These are phyloP conservation scores for Nomada ferruginata DNA, from an alignment of 2,888 invertebrate species.

Conservation along the genomic window DNA sequence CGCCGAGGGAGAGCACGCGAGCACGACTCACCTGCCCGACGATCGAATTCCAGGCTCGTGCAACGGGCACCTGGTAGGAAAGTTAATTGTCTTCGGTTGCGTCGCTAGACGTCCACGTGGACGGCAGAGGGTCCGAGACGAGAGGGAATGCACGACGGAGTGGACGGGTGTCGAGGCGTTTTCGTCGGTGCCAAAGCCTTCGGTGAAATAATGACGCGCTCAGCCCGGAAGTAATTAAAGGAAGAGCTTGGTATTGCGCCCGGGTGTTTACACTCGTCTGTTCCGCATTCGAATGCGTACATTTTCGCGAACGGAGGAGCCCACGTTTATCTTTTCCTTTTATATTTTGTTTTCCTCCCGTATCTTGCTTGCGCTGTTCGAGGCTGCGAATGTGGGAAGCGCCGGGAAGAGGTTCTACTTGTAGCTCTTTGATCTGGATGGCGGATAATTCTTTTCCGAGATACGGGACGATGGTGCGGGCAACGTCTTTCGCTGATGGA, in stretches of 20 bases:
- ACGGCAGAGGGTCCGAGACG: too few species aligned
- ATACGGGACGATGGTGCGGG: not conserved
- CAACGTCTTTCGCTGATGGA: too few species aligned
- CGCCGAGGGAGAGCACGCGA: slow-evolving; percentile 63
- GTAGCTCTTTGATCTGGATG: not conserved
- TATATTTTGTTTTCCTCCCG: too few species aligned
- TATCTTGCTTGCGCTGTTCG: not conserved
- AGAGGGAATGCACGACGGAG: not conserved
- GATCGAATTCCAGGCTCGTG: slow-evolving; percentile 69
- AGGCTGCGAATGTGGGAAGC: not conserved
- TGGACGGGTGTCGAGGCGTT: slow-evolving; percentile 20
- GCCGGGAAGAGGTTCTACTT: not conserved
- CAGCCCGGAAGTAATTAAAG: slow-evolving; percentile 61
- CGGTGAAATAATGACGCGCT: slow-evolving; percentile 39
- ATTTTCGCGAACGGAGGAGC: slow-evolving; percentile 28
- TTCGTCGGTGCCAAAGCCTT: slow-evolving; percentile 41
- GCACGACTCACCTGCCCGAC: slow-evolving; percentile 65
- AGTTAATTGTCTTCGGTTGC: slow-evolving; percentile 61
- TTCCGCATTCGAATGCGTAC: slow-evolving; percentile 39
- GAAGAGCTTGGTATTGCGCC: slow-evolving; percentile 37
- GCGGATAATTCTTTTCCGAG: slow-evolving; percentile 5
- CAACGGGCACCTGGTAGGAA: slow-evolving; percentile 62
- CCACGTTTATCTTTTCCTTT: not conserved
- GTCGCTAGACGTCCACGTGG: slow-evolving; percentile 1
- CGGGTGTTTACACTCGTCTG: not conserved